Conservation (phyloP, 2,113 vertebrate genomes). For the Paralichthys olivaceus region DNA sequence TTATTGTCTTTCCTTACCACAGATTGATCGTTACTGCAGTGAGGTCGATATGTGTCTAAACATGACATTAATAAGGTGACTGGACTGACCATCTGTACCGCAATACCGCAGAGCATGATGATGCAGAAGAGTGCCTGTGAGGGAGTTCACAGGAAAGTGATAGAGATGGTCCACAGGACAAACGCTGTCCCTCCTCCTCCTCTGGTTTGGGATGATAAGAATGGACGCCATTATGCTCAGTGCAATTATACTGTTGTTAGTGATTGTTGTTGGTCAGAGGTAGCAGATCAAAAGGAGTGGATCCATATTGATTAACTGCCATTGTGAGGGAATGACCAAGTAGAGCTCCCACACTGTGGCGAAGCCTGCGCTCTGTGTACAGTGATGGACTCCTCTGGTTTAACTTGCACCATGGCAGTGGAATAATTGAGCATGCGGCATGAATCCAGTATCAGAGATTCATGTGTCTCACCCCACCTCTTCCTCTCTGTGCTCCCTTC, state of each 20-base stretch:
- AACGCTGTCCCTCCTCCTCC: slow-evolving; percentile 4
- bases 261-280: slow-evolving; percentile 61
- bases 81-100: slow-evolving; percentile 28
- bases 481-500: slow-evolving; percentile 47
- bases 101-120: slow-evolving; percentile 38
- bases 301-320: slow-evolving; percentile 71
- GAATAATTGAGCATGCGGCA: slow-evolving; percentile 65
- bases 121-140: slow-evolving; percentile 19
- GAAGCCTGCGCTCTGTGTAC: slow-evolving; percentile 26
- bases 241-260: slow-evolving; percentile 64
- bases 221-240: slow-evolving; percentile 34
- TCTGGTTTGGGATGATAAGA: slow-evolving; percentile 26
- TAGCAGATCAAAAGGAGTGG: slow-evolving; percentile 60
- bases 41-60: slow-evolving; percentile 68
- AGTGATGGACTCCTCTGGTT: slow-evolving; percentile 57
- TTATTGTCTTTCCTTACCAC: slow-evolving; percentile 66
- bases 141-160: neutral
- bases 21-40: slow-evolving; percentile 73
- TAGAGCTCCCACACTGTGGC: slow-evolving; percentile 37
- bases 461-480: slow-evolving; percentile 50
- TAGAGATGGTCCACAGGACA: neutral
- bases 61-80: slow-evolving; percentile 74
- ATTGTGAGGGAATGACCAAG: slow-evolving; percentile 42
- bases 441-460: slow-evolving; percentile 64
- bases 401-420: slow-evolving; percentile 43